These are phyloP conservation scores for Actenoides hombroni DNA, from an alignment of 2,113 vertebrate species.

Conservation along the genomic window DNA sequence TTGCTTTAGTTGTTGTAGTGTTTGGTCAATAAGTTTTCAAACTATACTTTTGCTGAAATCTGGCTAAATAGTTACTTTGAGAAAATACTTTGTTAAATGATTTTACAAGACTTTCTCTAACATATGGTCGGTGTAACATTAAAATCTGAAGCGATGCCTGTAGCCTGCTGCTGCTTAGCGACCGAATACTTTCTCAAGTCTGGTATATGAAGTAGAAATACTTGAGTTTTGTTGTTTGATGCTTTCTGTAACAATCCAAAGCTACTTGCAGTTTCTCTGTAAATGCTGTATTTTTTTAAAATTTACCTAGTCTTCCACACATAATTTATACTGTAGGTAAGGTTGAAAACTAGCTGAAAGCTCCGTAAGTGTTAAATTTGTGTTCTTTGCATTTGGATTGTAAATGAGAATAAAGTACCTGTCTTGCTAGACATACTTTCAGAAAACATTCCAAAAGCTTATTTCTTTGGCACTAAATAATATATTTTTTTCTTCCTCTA, in stretches of 20 bases:
- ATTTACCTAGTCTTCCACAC: background rate
- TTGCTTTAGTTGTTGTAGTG: background rate
- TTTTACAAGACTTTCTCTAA: background rate
- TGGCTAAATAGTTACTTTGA: background rate
- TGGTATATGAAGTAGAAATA: background rate
- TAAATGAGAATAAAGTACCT: background rate
- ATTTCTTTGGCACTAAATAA: background rate
- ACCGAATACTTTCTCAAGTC: background rate
- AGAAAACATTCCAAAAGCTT: background rate
- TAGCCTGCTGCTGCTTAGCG: background rate
- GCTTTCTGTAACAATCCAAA: background rate
- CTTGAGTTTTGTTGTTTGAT: background rate
- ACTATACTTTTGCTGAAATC: background rate
- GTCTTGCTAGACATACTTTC: background rate
- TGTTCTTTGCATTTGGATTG: background rate
- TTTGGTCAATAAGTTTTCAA: background rate
- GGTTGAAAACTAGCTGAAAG: background rate
- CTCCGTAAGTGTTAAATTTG: background rate
- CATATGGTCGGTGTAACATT: background rate
- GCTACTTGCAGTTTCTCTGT: background rate
- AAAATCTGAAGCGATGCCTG: background rate
- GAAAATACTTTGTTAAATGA: background rate
- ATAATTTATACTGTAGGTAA: background rate
- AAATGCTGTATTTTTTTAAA: background rate
- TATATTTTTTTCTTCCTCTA: background rate